Percentiles rank a stretch among this genome's conserved stretches.
Conservation (phyloP, 1,140 invertebrate species). For the Chionoecetes opilio region DNA sequence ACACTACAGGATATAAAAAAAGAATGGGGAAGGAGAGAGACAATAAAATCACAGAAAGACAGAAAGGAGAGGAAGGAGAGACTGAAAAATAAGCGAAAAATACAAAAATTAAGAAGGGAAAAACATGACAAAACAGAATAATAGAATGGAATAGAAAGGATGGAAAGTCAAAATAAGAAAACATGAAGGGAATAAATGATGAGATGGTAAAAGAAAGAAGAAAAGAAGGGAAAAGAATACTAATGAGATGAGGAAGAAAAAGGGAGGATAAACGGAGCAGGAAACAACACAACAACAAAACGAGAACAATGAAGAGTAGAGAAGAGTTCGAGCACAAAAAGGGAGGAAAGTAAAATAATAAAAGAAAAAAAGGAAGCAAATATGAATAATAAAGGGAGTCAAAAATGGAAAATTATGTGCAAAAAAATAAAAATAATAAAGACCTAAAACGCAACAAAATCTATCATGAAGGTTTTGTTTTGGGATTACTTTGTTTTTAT, state of each 20-base stretch:
- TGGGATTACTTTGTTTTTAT: too few relatives aligned
- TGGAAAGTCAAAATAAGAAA: not conserved
- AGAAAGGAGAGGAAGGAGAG: not conserved
- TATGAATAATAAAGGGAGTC: too few relatives aligned
- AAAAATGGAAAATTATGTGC: too few relatives aligned
- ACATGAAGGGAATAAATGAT: not conserved
- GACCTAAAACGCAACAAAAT: too few relatives aligned
- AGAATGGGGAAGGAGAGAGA: not conserved
- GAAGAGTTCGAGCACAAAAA: not conserved
- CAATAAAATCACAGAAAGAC: too few relatives aligned
- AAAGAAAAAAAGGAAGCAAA: not conserved
- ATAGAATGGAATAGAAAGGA: not conserved
- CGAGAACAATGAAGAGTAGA: too few relatives aligned
- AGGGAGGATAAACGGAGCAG: not conserved
- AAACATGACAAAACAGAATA: slow-evolving; percentile 20
- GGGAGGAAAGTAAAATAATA: not conserved
- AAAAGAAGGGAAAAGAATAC: not conserved
- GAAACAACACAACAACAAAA: too few relatives aligned
- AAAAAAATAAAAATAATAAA: too few relatives aligned
- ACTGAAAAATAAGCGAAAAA: not conserved
- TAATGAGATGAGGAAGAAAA: too few relatives aligned
- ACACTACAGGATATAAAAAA: not conserved
- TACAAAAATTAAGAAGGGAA: not conserved
- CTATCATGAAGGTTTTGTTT: too few relatives aligned
- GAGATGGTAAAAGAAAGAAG: not conserved